Base-by-base conservation (phyloP, 1,140 invertebrate genomes). In the Plectus sambesii region DNA sequence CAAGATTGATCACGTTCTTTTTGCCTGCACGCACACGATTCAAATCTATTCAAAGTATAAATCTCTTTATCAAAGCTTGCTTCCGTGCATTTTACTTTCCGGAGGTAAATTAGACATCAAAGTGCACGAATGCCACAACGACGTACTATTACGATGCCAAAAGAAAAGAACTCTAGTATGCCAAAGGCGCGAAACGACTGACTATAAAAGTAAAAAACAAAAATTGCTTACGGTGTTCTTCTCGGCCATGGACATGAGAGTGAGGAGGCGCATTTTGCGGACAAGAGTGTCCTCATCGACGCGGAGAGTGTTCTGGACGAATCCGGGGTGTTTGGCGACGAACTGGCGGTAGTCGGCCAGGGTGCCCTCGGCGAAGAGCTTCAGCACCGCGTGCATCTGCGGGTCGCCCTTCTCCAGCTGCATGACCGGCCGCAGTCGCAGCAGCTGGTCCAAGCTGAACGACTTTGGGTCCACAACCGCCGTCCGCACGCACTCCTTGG, bases 211-310 rank as follows among this genome's bases (percentile, higher is more conserved):
- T 4, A 3, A 2, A 42, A 22, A 43, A 12, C 15, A 19, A 45
- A 23, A 8, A 20, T 8, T 2, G 48, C 2, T n/a, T 44, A 62
- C 60, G 35, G 56, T 59, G 5, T 62, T 49, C 20, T 53, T 56
- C 42, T 69, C 66, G 8, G 66, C 59, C 9, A 66, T 19, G 5
- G 62, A 59, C 42, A 66, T 69, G 8, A 66, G 55, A 5, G 63
- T 66, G 26, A 66, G 47, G 26, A 66, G 59, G 40, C 64, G 60
- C 1, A 66, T 67, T 41, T 66, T 66, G 46, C 60, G 63, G 5
- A 67, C 33, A 30, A 66, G 37, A 8, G 49, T 40, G 5, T 38
- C 9, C 17, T 67, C 57, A 19, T 68, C 57, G 12, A 66, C 48
- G 27, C 58, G 53, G 41, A 66, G 27, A 9, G 60, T 39, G 9